Evolutionary conservation across 2,888 invertebrate species (phyloP).

Genomic region (Clepsis dumicolana): DNA sequence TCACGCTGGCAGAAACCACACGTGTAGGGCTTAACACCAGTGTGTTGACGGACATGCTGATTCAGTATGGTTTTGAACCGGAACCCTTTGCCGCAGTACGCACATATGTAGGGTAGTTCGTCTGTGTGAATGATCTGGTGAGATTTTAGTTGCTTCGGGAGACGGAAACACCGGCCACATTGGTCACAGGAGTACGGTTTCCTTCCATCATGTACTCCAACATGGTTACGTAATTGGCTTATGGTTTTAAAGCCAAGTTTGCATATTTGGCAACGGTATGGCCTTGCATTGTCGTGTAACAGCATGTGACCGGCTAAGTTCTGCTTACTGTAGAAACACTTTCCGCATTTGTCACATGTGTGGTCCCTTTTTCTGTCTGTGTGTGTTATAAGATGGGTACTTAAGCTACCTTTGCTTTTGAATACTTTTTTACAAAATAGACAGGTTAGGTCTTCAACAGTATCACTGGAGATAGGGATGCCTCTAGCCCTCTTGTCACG

Average conservation of each 20-base stretch:
- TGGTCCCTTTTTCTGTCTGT: conserved; percentile 71
- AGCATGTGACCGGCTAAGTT: conserved; percentile 65
- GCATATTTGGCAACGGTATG: conserved; percentile 72
- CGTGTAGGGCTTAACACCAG: conserved; percentile 89
- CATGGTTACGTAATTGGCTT: conserved; percentile 59
- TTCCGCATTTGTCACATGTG: conserved; percentile 67
- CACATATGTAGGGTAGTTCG: conserved; percentile 89
- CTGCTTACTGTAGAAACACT: conserved; percentile 47
- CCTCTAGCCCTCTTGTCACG: conserved; percentile 54
- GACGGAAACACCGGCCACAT: conserved; percentile 63
- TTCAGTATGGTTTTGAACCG: conserved; percentile 89
- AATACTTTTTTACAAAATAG: conserved; percentile 66
- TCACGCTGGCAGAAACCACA: conserved; percentile 88
- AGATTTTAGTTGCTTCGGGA: conserved; percentile 78
- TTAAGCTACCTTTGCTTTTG: conserved; percentile 59
- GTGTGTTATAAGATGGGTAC: conserved; percentile 86
- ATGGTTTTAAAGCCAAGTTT: conserved; percentile 63
- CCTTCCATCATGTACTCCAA: conserved; percentile 59
- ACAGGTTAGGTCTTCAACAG: conserved; percentile 59
- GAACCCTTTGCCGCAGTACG: conserved; percentile 89
- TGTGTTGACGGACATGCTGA: conserved; percentile 89
- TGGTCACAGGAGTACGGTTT: conserved; percentile 66
- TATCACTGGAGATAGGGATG: conserved; percentile 48
- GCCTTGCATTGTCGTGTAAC: conserved; percentile 64
- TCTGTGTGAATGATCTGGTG: conserved; percentile 91